A percentile compares a stretch with the other conserved stretches of the same genome.
These are phyloP conservation scores for Merodon equestris DNA, from an alignment of 2,888 invertebrate species.

Conservation along the genomic window DNA sequence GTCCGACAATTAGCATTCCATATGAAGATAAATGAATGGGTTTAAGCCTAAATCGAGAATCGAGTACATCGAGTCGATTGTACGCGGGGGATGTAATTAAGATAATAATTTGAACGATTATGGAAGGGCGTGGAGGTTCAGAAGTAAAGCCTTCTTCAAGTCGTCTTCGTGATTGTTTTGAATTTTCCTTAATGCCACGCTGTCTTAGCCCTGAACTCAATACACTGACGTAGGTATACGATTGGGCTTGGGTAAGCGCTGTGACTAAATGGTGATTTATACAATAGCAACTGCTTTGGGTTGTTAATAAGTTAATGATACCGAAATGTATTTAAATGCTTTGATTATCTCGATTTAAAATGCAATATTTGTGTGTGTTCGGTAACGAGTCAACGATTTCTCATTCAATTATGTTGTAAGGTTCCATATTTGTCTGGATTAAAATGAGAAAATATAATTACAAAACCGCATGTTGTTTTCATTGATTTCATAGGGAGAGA, in stretches of 20 bases:
- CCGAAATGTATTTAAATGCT: not conserved
- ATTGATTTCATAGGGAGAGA: too few relatives aligned
- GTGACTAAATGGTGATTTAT: slow-evolving; percentile 11
- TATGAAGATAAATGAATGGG: slow-evolving; percentile 6
- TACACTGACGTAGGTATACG: not conserved
- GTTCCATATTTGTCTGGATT: too few relatives aligned
- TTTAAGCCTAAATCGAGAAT: slow-evolving; percentile 22
- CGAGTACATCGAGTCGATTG: not conserved
- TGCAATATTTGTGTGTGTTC: too few relatives aligned
- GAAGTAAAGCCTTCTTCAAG: not conserved
- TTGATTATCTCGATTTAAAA: slow-evolving; percentile 4
- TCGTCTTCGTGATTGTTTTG: too few relatives aligned
- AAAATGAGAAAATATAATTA: too few relatives aligned
- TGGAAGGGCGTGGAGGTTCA: slow-evolving; percentile 1
- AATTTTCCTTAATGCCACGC: too few relatives aligned
- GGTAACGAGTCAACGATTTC: too few relatives aligned
- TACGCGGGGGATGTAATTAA: slow-evolving; percentile 13
- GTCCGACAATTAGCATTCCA: slow-evolving; percentile 13
- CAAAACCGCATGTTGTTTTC: too few relatives aligned
- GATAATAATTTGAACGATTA: slow-evolving; percentile 14
- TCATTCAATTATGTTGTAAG: too few relatives aligned
- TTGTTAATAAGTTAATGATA: not conserved
- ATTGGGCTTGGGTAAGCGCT: slow-evolving; percentile 7
- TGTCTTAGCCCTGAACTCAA: slow-evolving; percentile 16
- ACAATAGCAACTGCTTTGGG: too few relatives aligned